Percentiles rank a stretch among this genome's conserved stretches.
Conservation (phyloP, 2,888 invertebrate species). For the Cephalotes varians region DNA sequence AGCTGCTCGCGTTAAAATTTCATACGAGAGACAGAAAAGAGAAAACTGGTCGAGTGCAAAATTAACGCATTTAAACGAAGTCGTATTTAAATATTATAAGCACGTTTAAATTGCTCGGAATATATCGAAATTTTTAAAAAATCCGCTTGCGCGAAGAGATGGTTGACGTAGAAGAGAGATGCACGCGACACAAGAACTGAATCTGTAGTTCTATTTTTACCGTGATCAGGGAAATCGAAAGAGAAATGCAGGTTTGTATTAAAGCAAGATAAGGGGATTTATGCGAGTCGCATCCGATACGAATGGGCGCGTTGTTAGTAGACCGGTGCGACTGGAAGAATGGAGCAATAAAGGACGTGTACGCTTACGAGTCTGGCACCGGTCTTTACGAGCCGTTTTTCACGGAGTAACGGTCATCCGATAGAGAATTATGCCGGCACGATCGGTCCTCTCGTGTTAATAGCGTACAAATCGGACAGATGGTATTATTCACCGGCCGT, state of each 20-base stretch:
- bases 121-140: neutral
- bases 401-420: constrained; percentile 77
- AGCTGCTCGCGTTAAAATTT: constrained; percentile 40
- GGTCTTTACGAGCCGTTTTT: constrained; percentile 80
- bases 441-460: constrained; percentile 79
- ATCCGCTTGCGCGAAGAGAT: neutral
- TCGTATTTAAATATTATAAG: neutral
- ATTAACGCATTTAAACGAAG: neutral
- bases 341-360: constrained; percentile 78
- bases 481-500: constrained; percentile 79
- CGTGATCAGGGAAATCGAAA: constrained; percentile 38
- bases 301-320: constrained; percentile 68
- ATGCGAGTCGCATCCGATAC: constrained; percentile 66
- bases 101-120: neutral
- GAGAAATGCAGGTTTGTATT: constrained; percentile 57
- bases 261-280: constrained; percentile 67
- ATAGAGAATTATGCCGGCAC: constrained; percentile 77
- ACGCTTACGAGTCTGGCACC: constrained; percentile 58
- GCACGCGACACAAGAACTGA: neutral
- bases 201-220: constrained; percentile 23
- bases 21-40: neutral
- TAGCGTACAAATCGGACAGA: constrained; percentile 81
- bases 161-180: neutral
- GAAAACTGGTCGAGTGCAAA: neutral
- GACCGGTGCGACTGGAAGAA: constrained; percentile 75